Conservation (phyloP, 2,888 invertebrate genomes). For the Caenorhabditis sp. region DNA sequence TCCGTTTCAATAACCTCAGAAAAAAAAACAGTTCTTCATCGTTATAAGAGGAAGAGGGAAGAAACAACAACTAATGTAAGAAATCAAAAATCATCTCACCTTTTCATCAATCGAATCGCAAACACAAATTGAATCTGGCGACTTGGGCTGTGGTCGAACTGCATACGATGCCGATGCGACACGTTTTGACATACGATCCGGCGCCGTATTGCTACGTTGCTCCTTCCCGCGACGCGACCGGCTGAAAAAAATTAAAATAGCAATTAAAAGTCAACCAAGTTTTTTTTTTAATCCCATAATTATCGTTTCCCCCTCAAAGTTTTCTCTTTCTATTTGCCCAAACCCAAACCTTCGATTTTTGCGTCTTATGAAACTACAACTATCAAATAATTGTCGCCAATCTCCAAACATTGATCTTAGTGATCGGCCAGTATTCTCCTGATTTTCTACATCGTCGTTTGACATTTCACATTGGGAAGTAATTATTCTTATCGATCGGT, state of each 20-base stretch:
- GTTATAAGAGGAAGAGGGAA: too few relatives aligned
- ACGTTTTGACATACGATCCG: conserved; percentile 38
- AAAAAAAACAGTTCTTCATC: too few relatives aligned
- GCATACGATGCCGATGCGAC: conserved; percentile 41
- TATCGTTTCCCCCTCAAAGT: not conserved
- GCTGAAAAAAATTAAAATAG: conserved; percentile 23
- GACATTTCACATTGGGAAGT: conserved; percentile 14
- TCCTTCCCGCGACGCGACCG: conserved; percentile 46
- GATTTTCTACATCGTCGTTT: conserved; percentile 7
- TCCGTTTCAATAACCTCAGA: not conserved
- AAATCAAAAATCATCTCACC: conserved; percentile 32
- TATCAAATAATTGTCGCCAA: conserved; percentile 54
- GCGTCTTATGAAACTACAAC: conserved; percentile 55
- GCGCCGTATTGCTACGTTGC: conserved; percentile 19
- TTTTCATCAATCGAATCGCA: conserved; percentile 69
- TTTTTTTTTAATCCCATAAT: not conserved
- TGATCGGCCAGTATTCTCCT: conserved; percentile 27
- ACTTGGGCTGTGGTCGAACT: conserved; percentile 22
- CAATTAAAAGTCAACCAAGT: not conserved
- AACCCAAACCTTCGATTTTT: conserved; percentile 42
- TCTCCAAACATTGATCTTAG: conserved; percentile 52
- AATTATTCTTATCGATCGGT: too few relatives aligned
- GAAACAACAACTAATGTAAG: not conserved
- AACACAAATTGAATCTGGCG: conserved; percentile 55
- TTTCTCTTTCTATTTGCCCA: not conserved